Evolutionary conservation across 2,113 vertebrate genomes (phyloP).

Genomic region (Neomonachus schauinslandi): DNA sequence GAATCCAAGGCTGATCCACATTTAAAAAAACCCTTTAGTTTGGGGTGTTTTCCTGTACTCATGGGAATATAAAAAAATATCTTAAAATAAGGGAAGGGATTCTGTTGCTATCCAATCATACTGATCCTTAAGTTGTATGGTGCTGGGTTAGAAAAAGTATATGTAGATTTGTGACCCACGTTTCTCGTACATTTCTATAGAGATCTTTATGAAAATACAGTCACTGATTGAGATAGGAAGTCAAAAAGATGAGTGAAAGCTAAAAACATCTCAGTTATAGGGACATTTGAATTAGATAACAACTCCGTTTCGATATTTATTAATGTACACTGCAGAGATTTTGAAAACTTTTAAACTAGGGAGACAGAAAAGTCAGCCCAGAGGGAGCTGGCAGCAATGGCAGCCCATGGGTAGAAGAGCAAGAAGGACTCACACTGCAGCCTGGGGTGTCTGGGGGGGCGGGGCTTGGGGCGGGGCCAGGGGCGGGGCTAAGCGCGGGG

Average conservation of each 20-base stretch:
- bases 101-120: background rate
- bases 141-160: background rate
- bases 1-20: background rate
- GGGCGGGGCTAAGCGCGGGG: background rate
- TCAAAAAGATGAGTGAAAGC: background rate
- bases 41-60: background rate
- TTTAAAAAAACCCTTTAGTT: background rate
- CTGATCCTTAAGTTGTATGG: background rate
- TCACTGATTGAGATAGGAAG: background rate
- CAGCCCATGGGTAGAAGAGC: background rate
- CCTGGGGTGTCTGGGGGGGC: background rate
- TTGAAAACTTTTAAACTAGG: background rate
- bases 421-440: background rate
- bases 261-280: background rate
- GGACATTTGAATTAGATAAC: background rate
- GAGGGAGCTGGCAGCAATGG: accelerated
- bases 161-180: background rate
- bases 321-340: background rate
- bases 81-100: background rate
- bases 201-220: background rate
- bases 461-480: no score
- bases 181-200: background rate
- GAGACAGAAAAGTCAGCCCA: accelerated
- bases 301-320: background rate
- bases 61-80: background rate